Percentiles rank a stretch among this genome's conserved stretches.
These are phyloP conservation scores for Schizaphis graminum DNA, from an alignment of 2,888 invertebrate species.

Conservation along the genomic window DNA sequence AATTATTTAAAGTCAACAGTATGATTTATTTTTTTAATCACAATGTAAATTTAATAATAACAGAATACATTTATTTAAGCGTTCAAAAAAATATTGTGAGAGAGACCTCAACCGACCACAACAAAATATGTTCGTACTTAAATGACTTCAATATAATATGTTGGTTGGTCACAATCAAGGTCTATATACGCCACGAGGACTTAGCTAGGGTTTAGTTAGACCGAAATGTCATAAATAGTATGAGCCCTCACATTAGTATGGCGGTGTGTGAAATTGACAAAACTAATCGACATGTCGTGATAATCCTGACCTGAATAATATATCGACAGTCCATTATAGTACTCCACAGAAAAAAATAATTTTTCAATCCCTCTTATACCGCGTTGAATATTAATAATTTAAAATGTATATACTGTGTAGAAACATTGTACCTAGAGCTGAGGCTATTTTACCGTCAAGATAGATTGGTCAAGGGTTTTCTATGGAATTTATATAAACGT, in stretches of 20 bases:
- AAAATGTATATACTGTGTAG: background rate
- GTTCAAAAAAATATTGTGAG: background rate
- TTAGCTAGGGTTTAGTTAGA: background rate
- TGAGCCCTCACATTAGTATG: background rate
- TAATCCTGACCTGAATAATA: slow-evolving; percentile 9
- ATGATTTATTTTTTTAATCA: background rate
- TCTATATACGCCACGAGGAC: background rate
- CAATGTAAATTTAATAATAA: background rate
- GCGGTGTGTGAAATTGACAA: background rate
- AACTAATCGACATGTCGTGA: slow-evolving; percentile 22
- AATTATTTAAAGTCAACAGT: background rate
- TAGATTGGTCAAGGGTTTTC: background rate
- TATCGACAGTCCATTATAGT: background rate
- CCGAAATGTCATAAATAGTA: background rate
- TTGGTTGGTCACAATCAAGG: background rate
- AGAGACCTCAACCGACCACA: background rate
- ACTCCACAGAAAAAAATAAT: background rate
- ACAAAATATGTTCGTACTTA: background rate
- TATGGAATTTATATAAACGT: slow-evolving; percentile 29
- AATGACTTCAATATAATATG: background rate
- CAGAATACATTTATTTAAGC: background rate
- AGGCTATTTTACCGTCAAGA: background rate
- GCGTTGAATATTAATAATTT: slow-evolving; percentile 18
- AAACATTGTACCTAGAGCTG: background rate
- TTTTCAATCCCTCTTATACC: background rate